Evolutionary conservation across 2,888 invertebrate genomes (phyloP), one percentile per base, ranked within the genome.

Genomic region (Galeruca laticollis): DNA sequence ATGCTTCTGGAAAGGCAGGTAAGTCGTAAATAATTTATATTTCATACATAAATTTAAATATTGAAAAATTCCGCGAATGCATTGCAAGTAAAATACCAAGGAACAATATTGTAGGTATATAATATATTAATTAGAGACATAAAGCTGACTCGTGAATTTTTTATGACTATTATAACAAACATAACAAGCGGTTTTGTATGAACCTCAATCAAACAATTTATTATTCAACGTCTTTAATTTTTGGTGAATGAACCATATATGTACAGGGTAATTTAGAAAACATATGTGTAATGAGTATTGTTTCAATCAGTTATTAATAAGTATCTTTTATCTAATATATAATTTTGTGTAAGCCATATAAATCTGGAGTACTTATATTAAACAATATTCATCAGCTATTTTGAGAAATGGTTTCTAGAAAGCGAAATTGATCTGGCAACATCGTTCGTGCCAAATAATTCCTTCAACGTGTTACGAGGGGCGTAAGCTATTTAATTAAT

Each of bases 1-100:
- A 93, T 78, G 91, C 93, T 0, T 91, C 93, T 35, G 92, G 93
- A 76, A 93, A 94, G 88, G 94, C 95, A 81, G 91, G 97, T 96
- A 87, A 91, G 91, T 88, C 26, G 26, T 31, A 10, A 3, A 26
- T 26, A 26, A 52, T 21, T 52, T 31, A 43, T 43, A 43, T 43
- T 43, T 1, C 26, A 26, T 26, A 26, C 26, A 26, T 26, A 26
- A 26, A 49, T 49, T 49, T 11, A 49, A 11, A 49, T 13, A 2
- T 15, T 49, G 49, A 15, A 20, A 15, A 49, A 20, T 49, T 8
- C 6, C 13, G 37, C 6, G 9, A 6, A 33, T 6, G 33, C 33
- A 4, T 33, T 6, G 9, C 3, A 43, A 43, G 43, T 13, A n/a
- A 43, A 13, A n/a, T 43, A 43, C n/a, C 43, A n/a, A n/a, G 3